Evolutionary conservation across 2,113 vertebrate genomes (phyloP).

Genomic region (Perccottus glenii): DNA sequence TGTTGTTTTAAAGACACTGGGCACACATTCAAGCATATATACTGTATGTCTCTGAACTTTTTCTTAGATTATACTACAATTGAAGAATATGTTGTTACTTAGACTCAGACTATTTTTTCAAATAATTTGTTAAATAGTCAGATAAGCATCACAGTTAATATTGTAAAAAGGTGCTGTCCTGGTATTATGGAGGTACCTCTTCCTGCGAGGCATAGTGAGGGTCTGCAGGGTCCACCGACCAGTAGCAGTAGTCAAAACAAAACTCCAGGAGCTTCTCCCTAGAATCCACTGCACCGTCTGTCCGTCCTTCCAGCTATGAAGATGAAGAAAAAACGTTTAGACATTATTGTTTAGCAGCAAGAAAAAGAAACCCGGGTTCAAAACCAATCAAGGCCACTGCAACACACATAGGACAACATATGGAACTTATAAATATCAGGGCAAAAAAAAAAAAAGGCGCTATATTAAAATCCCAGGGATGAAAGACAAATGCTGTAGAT

Average conservation of each 20-base stretch:
- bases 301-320: constrained; percentile 83
- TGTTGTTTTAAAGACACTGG: too few relatives aligned
- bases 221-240: constrained; percentile 90
- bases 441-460: not conserved
- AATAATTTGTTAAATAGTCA: too few relatives aligned
- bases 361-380: not conserved
- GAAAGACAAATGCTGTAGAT: constrained; percentile 7
- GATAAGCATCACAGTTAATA: too few relatives aligned
- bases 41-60: too few relatives aligned
- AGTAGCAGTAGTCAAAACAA: constrained; percentile 97
- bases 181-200: constrained; percentile 79
- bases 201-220: constrained; percentile 93
- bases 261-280: constrained; percentile 90
- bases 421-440: not conserved
- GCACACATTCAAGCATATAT: too few relatives aligned
- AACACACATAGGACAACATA: not conserved
- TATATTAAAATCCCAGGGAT: not conserved
- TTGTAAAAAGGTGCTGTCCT: not conserved
- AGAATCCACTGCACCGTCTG: constrained; percentile 80
- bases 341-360: not conserved
- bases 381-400: not conserved
- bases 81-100: too few relatives aligned
- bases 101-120: too few relatives aligned
- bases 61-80: too few relatives aligned
- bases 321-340: constrained; percentile 15